These are phyloP conservation scores for Melanotus villosus DNA, from an alignment of 2,888 invertebrate species.

Conservation along the genomic window DNA sequence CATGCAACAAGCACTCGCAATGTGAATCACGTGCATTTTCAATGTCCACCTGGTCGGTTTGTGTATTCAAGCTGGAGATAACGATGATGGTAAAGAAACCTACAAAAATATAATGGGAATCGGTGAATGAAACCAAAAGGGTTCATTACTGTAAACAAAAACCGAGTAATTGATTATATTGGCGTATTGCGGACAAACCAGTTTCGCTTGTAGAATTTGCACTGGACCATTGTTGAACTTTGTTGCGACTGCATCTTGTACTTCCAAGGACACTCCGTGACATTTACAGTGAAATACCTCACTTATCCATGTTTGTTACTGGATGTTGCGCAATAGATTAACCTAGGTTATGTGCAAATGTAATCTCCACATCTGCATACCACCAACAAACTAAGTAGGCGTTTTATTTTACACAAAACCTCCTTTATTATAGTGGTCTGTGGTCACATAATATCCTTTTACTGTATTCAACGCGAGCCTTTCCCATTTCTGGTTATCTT, in stretches of 20 bases:
- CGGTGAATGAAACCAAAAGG: conserved; percentile 38
- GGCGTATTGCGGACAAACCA: conserved; percentile 34
- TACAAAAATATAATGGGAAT: conserved; percentile 33
- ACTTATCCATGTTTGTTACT: conserved; percentile 15
- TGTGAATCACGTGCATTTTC: conserved; percentile 11
- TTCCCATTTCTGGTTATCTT: no score
- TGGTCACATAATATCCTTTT: no score
- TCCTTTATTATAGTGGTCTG: no score
- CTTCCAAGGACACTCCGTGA: conserved; percentile 27
- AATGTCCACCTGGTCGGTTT: conserved; percentile 20
- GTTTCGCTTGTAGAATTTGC: conserved; percentile 36
- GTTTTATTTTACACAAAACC: background rate
- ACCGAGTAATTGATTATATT: conserved; percentile 37
- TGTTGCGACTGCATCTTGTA: conserved; percentile 25
- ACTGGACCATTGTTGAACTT: conserved; percentile 31
- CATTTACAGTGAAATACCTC: conserved; percentile 11
- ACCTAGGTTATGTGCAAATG: conserved; percentile 13
- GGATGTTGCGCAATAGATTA: conserved; percentile 19
- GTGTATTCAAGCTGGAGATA: conserved; percentile 13
- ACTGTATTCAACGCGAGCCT: no score
- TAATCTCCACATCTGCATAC: conserved; percentile 15
- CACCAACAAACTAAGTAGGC: conserved; percentile 5
- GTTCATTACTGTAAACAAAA: conserved; percentile 34
- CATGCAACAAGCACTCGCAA: background rate
- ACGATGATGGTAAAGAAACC: conserved; percentile 23